Percentiles rank a stretch among this genome's conserved stretches.
phyloP scores from a whole-genome alignment of 2,888 invertebrate genomes.

The Antheraea yamamai region DNA sequence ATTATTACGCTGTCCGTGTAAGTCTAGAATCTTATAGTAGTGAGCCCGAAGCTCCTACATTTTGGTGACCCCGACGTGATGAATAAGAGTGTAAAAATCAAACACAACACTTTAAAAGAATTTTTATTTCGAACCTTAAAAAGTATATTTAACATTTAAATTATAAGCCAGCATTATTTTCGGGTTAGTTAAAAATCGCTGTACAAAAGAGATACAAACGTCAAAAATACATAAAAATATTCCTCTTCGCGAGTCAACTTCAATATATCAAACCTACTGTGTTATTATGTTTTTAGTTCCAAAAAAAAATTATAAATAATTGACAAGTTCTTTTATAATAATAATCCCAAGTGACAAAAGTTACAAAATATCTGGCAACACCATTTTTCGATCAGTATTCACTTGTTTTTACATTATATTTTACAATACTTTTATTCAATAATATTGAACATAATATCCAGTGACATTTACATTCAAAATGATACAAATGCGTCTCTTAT shows the following conservation, averaged over 20 bases:
- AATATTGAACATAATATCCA: not conserved
- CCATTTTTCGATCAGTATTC: not conserved
- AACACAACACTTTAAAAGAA: not conserved
- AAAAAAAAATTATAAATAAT: not conserved
- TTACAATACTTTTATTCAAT: not conserved
- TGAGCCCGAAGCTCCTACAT: too few relatives aligned
- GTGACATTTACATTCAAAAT: not conserved
- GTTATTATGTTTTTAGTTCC: not conserved
- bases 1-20: too few relatives aligned
- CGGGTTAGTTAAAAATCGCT: not conserved
- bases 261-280: not conserved
- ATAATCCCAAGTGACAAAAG: not conserved
- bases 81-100: not conserved
- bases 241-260: not conserved
- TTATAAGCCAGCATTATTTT: not conserved
- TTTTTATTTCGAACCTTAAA: conserved; percentile 5
- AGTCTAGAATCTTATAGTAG: too few relatives aligned
- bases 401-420: not conserved
- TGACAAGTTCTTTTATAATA: not conserved
- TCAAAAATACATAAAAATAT: not conserved
- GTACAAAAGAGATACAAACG: conserved; percentile 5
- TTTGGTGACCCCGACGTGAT: too few relatives aligned
- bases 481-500: not conserved
- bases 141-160: conserved; percentile 12
- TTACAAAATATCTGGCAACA: not conserved